These are phyloP conservation scores for Poecile montanus DNA, from an alignment of 2,797 vertebrate genomes.

Conservation along the genomic window DNA sequence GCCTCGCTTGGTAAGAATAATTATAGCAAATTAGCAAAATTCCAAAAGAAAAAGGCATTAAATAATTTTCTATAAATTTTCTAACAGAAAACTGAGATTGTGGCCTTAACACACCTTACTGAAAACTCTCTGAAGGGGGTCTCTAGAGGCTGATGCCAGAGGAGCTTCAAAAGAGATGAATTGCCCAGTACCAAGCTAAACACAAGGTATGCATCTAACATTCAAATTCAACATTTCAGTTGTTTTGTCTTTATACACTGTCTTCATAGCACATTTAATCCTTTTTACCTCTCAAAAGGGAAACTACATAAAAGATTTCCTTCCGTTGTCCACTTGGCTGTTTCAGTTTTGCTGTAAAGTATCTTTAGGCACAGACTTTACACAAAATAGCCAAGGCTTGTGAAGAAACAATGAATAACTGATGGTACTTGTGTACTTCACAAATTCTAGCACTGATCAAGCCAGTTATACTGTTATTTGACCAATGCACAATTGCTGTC, in stretches of 20 bases:
- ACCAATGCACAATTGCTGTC: conserved; percentile 1
- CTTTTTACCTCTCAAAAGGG: not conserved
- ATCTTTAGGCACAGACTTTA: not conserved
- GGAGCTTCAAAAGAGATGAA: not conserved
- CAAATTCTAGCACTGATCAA: conserved; percentile 12
- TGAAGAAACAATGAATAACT: not conserved
- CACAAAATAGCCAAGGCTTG: not conserved
- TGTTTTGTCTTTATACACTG: not conserved
- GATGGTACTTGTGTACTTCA: not conserved
- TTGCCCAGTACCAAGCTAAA: not conserved
- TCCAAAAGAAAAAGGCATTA: not conserved
- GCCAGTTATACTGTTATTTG: conserved; percentile 18
- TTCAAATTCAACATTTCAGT: not conserved
- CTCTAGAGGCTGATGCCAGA: not conserved
- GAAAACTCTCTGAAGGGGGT: not conserved
- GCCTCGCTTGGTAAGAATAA: not conserved
- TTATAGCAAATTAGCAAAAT: not conserved
- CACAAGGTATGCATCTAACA: not conserved
- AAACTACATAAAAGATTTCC: not conserved
- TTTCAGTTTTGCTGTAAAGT: not conserved
- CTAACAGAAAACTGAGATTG: not conserved
- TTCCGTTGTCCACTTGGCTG: not conserved
- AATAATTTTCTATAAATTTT: not conserved
- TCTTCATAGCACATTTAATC: not conserved
- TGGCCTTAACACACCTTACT: not conserved